phyloP scores from a whole-genome alignment of 2,113 vertebrate genomes.

The Cervus canadensis region DNA sequence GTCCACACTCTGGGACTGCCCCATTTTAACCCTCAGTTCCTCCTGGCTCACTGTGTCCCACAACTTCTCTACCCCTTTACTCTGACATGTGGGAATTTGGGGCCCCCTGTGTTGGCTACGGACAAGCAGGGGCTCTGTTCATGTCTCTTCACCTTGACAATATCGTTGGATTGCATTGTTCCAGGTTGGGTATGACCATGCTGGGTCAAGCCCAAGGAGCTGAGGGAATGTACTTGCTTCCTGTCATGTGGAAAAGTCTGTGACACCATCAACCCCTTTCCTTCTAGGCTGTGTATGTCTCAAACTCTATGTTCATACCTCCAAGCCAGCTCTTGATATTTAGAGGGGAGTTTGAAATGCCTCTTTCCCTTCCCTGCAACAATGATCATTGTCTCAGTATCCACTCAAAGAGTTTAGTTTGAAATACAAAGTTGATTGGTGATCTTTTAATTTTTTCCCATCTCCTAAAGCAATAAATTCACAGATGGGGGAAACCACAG shows the following conservation, averaged over 20 bases:
- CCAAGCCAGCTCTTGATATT: neutral
- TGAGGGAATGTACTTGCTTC: neutral
- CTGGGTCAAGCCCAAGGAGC: neutral
- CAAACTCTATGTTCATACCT: neutral
- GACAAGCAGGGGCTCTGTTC: neutral
- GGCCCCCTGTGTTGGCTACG: neutral
- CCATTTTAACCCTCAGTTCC: neutral
- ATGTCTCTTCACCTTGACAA: neutral
- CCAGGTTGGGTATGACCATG: neutral
- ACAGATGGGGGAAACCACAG: neutral
- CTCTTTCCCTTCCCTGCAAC: fast-evolving
- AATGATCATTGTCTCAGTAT: neutral
- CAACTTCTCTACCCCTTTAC: neutral
- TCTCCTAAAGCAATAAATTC: neutral
- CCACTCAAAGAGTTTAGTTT: neutral
- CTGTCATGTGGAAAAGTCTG: neutral
- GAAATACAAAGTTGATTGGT: neutral
- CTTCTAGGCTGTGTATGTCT: neutral
- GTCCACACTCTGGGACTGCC: too few species aligned
- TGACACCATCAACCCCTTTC: too few species aligned
- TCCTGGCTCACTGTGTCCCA: neutral
- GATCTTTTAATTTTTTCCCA: neutral
- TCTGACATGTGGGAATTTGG: neutral
- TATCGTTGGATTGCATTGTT: neutral
- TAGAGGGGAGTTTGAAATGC: neutral